phyloP scores from a whole-genome alignment of 2,888 invertebrate species.

The Notodonta dromedarius region DNA sequence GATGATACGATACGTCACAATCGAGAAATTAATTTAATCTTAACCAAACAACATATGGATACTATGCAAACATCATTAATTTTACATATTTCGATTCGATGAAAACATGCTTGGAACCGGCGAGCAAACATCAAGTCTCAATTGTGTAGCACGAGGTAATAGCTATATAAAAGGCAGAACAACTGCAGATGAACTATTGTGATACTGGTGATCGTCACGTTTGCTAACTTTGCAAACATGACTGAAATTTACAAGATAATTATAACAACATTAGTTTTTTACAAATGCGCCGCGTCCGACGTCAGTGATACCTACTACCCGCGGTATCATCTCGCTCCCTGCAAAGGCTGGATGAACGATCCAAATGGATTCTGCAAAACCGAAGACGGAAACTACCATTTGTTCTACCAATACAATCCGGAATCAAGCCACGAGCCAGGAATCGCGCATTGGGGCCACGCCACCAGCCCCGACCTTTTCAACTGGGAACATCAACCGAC shows the following conservation, averaged over 20 bases:
- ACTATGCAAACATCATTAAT: not conserved
- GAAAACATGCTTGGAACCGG: not conserved
- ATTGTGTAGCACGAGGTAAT: conserved; percentile 26
- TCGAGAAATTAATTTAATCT: no score
- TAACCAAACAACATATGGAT: not conserved
- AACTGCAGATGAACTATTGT: conserved; percentile 35
- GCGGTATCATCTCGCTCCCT: conserved; percentile 64
- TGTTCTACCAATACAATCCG: conserved; percentile 81
- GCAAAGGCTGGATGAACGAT: conserved; percentile 81
- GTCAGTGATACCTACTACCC: conserved; percentile 55
- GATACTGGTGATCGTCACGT: conserved; percentile 16
- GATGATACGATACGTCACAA: no score
- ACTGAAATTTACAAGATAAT: conserved; percentile 20
- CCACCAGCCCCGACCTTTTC: conserved; percentile 70
- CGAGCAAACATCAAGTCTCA: conserved; percentile 8
- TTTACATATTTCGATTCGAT: no score
- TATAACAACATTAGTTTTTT: conserved; percentile 40
- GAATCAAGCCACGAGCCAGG: conserved; percentile 57
- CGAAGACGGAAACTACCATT: conserved; percentile 63
- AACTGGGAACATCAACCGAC: conserved; percentile 75
- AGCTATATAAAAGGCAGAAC: conserved; percentile 35
- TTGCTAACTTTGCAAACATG: conserved; percentile 21
- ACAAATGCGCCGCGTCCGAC: conserved; percentile 25
- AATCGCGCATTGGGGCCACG: conserved; percentile 80
- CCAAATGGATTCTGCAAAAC: conserved; percentile 79